phyloP scores from a whole-genome alignment of 2,797 vertebrate species.

The Meda fulgida region DNA sequence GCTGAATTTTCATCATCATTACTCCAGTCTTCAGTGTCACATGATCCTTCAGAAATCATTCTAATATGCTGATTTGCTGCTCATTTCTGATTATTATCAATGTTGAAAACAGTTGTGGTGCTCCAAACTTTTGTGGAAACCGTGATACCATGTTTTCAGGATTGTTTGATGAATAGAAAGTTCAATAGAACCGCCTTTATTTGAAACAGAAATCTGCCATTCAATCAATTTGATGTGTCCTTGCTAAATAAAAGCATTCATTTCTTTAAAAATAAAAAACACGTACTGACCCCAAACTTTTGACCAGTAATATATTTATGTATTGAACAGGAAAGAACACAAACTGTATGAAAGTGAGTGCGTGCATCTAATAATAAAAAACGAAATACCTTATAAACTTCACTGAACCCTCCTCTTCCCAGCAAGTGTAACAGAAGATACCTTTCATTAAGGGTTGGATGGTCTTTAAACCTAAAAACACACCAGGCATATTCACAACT shows the following conservation, averaged over 20 bases:
- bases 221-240: neutral
- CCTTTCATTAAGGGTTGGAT: constrained; percentile 96
- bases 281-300: neutral
- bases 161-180: neutral
- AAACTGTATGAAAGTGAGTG: neutral
- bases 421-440: constrained; percentile 98
- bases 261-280: neutral
- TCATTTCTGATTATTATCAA: neutral
- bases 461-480: constrained; percentile 93
- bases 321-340: neutral
- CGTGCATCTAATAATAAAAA: neutral
- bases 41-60: neutral
- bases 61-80: neutral
- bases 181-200: neutral
- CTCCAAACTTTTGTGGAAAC: neutral
- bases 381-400: constrained; percentile 92
- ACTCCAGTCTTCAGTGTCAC: neutral
- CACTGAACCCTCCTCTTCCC: constrained; percentile 98
- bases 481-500: neutral
- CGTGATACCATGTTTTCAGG: neutral
- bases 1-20: neutral
- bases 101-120: neutral
- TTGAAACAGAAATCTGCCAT: neutral
- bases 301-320: neutral
- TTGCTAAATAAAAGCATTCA: neutral